Conservation (phyloP, 2,888 invertebrate species). For the Syrista parreyssii region DNA sequence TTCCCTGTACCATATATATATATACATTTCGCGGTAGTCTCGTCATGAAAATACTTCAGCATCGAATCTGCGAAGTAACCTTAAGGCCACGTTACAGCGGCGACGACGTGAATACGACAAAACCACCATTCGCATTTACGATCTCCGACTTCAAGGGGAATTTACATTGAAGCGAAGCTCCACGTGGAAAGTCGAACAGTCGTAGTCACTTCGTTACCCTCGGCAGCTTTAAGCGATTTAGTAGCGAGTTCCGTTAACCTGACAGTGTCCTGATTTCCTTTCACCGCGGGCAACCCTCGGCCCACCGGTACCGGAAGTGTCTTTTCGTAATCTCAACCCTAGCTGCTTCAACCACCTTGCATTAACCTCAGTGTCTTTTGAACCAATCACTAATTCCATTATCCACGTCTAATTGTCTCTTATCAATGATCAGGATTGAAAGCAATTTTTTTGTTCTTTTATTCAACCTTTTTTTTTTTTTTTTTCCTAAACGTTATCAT, state of each 20-base stretch:
- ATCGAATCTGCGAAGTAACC: background rate
- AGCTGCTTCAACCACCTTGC: background rate
- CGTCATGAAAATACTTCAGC: background rate
- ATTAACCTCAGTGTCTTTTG: background rate
- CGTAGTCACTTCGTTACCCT: background rate
- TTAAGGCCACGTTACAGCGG: background rate
- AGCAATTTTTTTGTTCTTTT: background rate
- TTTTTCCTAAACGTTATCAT: background rate
- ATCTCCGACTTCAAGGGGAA: background rate
- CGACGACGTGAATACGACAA: background rate
- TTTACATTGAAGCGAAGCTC: background rate
- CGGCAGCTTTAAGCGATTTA: constrained; percentile 4
- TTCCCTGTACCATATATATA: background rate
- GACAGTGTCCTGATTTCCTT: background rate
- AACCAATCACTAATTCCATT: background rate
- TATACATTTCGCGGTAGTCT: background rate
- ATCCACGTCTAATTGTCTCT: background rate
- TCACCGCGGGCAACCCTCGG: background rate
- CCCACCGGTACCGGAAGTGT: background rate
- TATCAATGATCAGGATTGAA: background rate
- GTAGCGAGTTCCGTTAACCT: constrained; percentile 1
- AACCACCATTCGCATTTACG: background rate
- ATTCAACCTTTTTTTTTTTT: background rate
- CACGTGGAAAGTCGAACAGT: background rate
- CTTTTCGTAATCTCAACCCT: background rate